Base-by-base conservation (phyloP, 2,888 invertebrate genomes). In the Papilio elwesi region DNA sequence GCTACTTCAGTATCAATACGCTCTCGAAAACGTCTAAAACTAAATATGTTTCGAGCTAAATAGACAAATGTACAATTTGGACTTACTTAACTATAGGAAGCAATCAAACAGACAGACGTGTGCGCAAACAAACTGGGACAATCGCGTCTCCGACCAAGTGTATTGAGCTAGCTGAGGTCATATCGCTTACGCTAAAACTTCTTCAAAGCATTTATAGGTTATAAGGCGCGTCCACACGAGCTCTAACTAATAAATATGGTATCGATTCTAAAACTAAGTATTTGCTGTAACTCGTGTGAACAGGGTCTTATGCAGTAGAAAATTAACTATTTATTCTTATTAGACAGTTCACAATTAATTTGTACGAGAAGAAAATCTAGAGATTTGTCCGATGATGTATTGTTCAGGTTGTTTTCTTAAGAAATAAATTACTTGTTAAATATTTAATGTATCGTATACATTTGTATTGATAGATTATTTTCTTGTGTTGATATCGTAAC, bases 1-100 rank as follows among this genome's bases (percentile, higher is more conserved):
- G 81, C 82, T 81, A 76, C 78, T 26, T 78, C 82, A 83, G 74
- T 78, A 78, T 79, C 74, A 80, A 78, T 76, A 72, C 82, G 85
- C 76, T 74, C 78, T 63, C 68, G 71, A 77, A 76, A 79, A 78
- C 72, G 68, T 76, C 77, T 78, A 78, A 76, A 78, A 68, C 76
- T 74, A 77, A 48, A 63, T 70, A 70, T 71, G 66, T 75, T 57
- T 59, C 67, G 72, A 76, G 70, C 74, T 78, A 80, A n/a, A 78
- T 80, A 80, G 78, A 80, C 62, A 73, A 81, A 77, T 81, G 74
- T 79, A 78, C 76, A 79, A 77, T 75, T 76, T 77, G 68, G 71
- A 65, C 75, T 76, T 76, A 79, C 36, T n/a, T n/a, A 49, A 43
- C 75, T 76, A 76, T 76, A 77, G 78, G 78, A 78, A 76, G 77